Base-by-base conservation (phyloP, 2,888 invertebrate genomes). In the Troides oblongomaculatus region DNA sequence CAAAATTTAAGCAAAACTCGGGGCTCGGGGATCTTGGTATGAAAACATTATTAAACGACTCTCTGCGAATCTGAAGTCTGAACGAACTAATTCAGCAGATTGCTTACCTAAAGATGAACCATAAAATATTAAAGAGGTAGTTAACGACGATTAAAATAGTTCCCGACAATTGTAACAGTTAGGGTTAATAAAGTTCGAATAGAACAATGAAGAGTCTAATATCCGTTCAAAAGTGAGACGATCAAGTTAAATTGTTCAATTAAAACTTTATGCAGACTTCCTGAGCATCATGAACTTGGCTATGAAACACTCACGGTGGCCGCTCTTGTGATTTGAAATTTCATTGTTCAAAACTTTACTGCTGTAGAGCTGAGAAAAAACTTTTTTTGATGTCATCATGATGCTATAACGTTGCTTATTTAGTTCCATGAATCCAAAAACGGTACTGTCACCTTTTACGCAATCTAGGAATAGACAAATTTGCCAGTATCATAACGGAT, bases 241-340 rank as follows among this genome's bases (percentile, higher is more conserved):
- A 83, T 84, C 74, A 87, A 89, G 84, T 89, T 89, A 86, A 89
- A 90, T 89, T 86, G 89, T 85, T 86, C 89, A 89, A 89, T 89
- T 89, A 88, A 88, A 89, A 89, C 86, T 90, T 87, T 72, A 46
- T 39, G 23, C 66, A 59, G 63, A 59, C 59, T 68, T 53, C 39
- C n/a, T 4, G 56, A 56, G 21, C 21, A 56, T 56, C 56, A n/a
- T 21, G 56, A 56, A 56, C 21, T 56, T n/a, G 56, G 56, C n/a
- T 56, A 21, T 56, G 56, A 56, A 56, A 56, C 59, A 56, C 21
- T 56, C 4, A 21, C 56, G 21, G 56, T 10, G 56, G 56, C 56
- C 56, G 21, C n/a, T 21, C 56, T 56, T 6, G n/a, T 56, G 56
- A 56, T 56, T 56, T 56, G 21, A 56, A 56, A 56, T 56, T 21